phyloP scores from a whole-genome alignment of 2,797 vertebrate genomes.

The Thaleichthys pacificus region DNA sequence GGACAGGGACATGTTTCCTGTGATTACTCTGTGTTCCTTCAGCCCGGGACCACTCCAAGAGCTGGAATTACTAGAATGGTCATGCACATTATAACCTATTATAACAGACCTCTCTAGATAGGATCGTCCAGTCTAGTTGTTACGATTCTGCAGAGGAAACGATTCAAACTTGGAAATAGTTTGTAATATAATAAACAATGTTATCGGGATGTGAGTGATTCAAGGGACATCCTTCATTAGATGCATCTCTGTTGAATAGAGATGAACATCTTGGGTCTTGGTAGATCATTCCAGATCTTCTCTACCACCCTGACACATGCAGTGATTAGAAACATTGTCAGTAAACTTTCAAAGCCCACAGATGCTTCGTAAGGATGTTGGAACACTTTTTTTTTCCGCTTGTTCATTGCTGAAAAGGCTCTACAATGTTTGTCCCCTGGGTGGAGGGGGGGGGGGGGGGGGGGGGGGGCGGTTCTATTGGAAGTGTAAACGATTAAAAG shows the following conservation, averaged over 20 bases:
- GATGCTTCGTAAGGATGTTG: no score
- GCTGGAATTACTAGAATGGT: constrained; percentile 39
- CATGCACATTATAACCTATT: constrained; percentile 7
- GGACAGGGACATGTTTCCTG: constrained; percentile 73
- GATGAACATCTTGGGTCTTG: background rate
- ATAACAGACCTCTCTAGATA: constrained; percentile 16
- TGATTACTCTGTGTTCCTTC: constrained; percentile 75
- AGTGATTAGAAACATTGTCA: no score
- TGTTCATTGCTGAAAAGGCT: no score
- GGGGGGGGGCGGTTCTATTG: no score
- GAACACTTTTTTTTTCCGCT: no score
- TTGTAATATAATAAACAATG: background rate
- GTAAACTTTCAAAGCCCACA: no score
- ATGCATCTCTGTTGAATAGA: background rate
- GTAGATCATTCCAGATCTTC: no score
- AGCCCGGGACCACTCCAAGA: constrained; percentile 66
- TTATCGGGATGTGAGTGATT: background rate
- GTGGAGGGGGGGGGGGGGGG: no score
- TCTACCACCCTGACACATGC: no score
- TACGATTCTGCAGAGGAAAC: background rate
- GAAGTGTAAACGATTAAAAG: no score
- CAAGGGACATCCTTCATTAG: background rate
- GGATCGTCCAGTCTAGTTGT: background rate
- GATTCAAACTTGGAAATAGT: no score
- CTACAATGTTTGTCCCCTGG: no score